Conservation (phyloP, 92 coral and sea anemone genomes). For the Bergia puertoricense region DNA sequence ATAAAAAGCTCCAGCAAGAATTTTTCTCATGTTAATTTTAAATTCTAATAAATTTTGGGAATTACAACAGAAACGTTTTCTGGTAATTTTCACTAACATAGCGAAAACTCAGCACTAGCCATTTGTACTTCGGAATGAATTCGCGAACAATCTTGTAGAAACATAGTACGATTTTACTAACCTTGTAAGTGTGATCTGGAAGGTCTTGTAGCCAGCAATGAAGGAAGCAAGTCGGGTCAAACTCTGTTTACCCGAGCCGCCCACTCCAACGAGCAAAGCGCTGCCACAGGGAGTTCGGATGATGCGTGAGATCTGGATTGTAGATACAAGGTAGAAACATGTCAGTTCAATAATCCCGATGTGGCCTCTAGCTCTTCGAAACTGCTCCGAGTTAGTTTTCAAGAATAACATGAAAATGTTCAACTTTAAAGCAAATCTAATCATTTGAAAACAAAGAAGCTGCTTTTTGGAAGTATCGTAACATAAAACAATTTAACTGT, state of each 20-base stretch:
- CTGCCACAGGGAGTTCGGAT: conserved; percentile 90
- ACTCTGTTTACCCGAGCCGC: conserved; percentile 96
- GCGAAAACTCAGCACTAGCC: not conserved
- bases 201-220: conserved; percentile 90
- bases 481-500: too few relatives aligned
- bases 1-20: too few relatives aligned
- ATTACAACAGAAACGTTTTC: too few relatives aligned
- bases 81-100: too few relatives aligned
- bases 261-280: conserved; percentile 97
- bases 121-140: not conserved
- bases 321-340: not conserved
- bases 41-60: too few relatives aligned
- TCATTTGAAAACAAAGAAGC: too few relatives aligned
- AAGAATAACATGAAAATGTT: too few relatives aligned
- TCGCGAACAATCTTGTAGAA: not conserved
- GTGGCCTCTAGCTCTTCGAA: too few relatives aligned
- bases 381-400: too few relatives aligned
- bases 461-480: too few relatives aligned
- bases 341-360: not conserved
- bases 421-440: too few relatives aligned
- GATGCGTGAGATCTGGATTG: conserved; percentile 86
- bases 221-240: conserved; percentile 84
- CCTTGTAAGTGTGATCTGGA: conserved; percentile 97
- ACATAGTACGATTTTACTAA: not conserved
- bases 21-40: too few relatives aligned